phyloP scores from a whole-genome alignment of 1,140 invertebrate species.

The Planococcus citri region DNA sequence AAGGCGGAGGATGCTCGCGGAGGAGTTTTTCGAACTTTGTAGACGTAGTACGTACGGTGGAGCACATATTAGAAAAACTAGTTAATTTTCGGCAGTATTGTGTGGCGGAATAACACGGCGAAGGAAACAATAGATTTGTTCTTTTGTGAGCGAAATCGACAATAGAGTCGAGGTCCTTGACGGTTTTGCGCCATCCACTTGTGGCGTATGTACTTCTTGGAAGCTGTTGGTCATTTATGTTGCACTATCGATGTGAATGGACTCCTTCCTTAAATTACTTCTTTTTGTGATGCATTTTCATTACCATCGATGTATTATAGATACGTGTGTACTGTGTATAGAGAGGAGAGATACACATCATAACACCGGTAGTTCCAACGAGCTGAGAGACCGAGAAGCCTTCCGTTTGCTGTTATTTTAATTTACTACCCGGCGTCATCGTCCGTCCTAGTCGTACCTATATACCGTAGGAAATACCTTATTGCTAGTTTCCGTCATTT shows the following conservation, averaged over 20 bases:
- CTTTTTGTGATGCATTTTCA: constrained; percentile 3
- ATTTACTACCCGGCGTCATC: too few species aligned
- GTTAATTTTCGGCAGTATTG: constrained; percentile 17
- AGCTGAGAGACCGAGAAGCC: not conserved
- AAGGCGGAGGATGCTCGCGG: not conserved
- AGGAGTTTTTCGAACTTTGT: constrained; percentile 15
- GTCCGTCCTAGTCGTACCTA: too few species aligned
- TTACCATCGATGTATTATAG: not conserved
- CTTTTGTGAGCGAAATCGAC: constrained; percentile 11
- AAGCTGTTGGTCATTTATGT: constrained; percentile 12
- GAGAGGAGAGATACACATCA: too few species aligned
- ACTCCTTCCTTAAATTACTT: constrained; percentile 20
- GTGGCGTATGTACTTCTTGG: constrained; percentile 11
- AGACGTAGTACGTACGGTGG: too few species aligned
- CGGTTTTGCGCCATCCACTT: constrained; percentile 12
- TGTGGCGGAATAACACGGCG: not conserved
- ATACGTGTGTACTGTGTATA: not conserved
- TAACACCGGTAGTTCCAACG: not conserved
- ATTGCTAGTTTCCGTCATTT: not conserved
- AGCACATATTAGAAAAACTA: not conserved
- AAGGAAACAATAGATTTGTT: constrained; percentile 13
- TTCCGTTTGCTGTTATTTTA: constrained; percentile 7
- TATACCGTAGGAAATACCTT: not conserved
- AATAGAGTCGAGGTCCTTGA: constrained; percentile 14
- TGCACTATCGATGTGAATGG: constrained; percentile 9